phyloP scores from a whole-genome alignment of 2,797 vertebrate species.

The Helostoma temminkii region DNA sequence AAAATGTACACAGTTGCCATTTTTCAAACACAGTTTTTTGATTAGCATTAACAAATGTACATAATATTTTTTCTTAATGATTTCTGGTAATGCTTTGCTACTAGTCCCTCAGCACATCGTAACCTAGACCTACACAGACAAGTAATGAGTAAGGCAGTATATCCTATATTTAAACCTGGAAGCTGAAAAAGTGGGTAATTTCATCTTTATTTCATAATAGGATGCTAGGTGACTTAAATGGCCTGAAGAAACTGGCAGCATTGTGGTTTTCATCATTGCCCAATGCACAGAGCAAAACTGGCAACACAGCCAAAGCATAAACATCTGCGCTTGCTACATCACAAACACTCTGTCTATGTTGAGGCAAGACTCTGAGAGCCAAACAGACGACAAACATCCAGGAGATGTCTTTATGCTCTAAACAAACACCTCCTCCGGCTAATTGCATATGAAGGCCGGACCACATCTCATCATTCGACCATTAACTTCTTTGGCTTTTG shows the following conservation, averaged over 20 bases:
- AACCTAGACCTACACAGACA: constrained; percentile 1
- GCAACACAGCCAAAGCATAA: constrained; percentile 13
- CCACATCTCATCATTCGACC: constrained; percentile 30
- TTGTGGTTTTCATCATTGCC: constrained; percentile 23
- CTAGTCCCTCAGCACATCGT: not conserved
- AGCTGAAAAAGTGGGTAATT: constrained; percentile 9
- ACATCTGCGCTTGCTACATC: constrained; percentile 45
- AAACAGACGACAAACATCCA: constrained; percentile 20
- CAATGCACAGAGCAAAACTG: constrained; percentile 37
- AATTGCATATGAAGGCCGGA: constrained; percentile 29
- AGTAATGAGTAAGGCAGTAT: not conserved
- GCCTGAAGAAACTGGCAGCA: constrained; percentile 43
- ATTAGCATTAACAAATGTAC: not conserved
- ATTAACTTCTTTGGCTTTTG: constrained; percentile 43
- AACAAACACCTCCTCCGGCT: constrained; percentile 26
- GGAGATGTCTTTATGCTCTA: constrained; percentile 42
- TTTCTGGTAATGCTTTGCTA: not conserved
- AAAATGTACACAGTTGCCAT: not conserved
- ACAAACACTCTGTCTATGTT: constrained; percentile 10
- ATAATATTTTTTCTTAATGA: not conserved
- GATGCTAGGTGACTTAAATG: constrained; percentile 40
- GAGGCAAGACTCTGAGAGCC: constrained; percentile 25
- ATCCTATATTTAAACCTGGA: constrained; percentile 2
- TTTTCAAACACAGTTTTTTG: not conserved
- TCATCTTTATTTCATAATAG: constrained; percentile 14